Evolutionary conservation across 2,888 invertebrate genomes (phyloP).

Genomic region (Chrysomela aeneicollis): DNA sequence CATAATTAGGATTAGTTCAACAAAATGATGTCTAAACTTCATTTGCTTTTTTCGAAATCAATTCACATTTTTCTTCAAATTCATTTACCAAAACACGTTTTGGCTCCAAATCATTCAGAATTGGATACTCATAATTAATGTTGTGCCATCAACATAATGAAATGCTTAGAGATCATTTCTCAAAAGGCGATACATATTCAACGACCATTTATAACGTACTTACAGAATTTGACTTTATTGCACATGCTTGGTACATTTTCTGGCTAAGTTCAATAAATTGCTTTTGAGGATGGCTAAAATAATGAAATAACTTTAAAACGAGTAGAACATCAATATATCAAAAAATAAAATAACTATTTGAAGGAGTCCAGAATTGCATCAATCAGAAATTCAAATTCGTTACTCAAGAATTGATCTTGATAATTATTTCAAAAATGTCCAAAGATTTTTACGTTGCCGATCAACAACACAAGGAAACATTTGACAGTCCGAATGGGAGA

Average conservation of each 20-base stretch:
- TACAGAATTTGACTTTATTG: constrained; percentile 38
- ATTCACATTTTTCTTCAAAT: too few species aligned
- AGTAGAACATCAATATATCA: background rate
- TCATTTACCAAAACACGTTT: too few species aligned
- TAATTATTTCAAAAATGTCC: too few species aligned
- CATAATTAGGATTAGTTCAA: background rate
- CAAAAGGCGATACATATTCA: background rate
- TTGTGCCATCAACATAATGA: too few species aligned
- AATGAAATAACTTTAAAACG: constrained; percentile 29
- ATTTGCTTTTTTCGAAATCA: background rate
- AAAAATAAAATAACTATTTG: constrained; percentile 30
- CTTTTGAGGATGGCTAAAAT: constrained; percentile 41
- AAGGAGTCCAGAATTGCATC: constrained; percentile 41
- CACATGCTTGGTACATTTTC: constrained; percentile 41
- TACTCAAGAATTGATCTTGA: too few species aligned
- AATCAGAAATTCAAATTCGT: constrained; percentile 34
- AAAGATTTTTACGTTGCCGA: too few species aligned
- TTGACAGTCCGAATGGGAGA: background rate
- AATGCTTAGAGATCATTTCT: background rate
- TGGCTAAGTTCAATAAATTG: constrained; percentile 39
- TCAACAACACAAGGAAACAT: background rate
- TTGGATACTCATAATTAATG: too few species aligned
- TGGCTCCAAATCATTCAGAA: too few species aligned
- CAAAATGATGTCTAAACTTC: background rate
- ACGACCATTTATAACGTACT: constrained; percentile 27